phyloP scores from a whole-genome alignment of 2,797 vertebrate genomes.

The Aeoliscus strigatus region DNA sequence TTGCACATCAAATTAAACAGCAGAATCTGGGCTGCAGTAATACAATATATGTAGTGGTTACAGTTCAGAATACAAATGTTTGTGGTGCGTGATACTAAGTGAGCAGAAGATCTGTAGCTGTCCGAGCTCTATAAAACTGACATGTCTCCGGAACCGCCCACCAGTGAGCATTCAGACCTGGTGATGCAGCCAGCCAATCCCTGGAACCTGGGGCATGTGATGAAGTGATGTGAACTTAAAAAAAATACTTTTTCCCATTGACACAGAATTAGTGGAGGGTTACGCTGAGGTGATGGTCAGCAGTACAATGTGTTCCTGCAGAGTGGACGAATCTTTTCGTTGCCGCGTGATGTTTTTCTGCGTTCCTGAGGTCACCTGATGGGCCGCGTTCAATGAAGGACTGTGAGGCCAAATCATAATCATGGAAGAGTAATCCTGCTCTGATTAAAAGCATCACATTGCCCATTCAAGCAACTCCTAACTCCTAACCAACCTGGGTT shows the following conservation, averaged over 20 bases:
- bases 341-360: constrained; percentile 79
- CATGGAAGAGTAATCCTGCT: constrained; percentile 56
- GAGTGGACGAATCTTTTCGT: constrained; percentile 43
- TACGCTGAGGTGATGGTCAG: constrained; percentile 26
- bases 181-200: constrained; percentile 1
- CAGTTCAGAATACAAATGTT: no score
- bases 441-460: constrained; percentile 67
- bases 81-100: no score
- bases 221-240: constrained; percentile 23
- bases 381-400: constrained; percentile 70
- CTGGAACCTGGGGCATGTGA: constrained; percentile 26
- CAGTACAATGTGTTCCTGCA: constrained; percentile 67
- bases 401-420: constrained; percentile 73
- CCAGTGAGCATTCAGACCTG: not conserved
- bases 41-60: no score
- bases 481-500: constrained; percentile 25
- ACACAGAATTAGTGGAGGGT: constrained; percentile 39
- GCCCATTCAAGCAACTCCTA: constrained; percentile 49
- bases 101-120: no score
- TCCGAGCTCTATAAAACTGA: no score
- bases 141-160: constrained; percentile 29
- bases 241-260: constrained; percentile 40
- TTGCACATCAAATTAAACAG: no score
- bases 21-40: no score
- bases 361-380: constrained; percentile 81